phyloP scores from a whole-genome alignment of 1,140 invertebrate genomes.

The Achroia grisella region DNA sequence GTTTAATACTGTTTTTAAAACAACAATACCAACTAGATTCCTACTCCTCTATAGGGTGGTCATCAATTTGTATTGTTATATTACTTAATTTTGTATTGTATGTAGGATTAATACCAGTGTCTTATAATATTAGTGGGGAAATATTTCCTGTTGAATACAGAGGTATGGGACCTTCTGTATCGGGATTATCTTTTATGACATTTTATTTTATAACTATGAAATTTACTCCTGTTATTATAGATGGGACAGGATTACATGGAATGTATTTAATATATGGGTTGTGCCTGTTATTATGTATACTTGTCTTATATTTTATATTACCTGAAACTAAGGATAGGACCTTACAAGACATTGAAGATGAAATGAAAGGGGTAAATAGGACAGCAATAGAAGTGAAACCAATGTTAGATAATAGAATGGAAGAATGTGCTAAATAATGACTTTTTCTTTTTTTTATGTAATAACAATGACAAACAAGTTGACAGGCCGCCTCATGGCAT shows the following conservation, averaged over 20 bases:
- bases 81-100: slow-evolving; percentile 25
- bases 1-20: slow-evolving; percentile 20
- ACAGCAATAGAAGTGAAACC: neutral
- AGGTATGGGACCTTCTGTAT: slow-evolving; percentile 20
- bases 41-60: slow-evolving; percentile 14
- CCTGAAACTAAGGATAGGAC: slow-evolving; percentile 43
- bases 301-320: slow-evolving; percentile 25
- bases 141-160: slow-evolving; percentile 36
- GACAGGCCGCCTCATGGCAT: too few relatives aligned
- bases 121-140: slow-evolving; percentile 31
- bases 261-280: slow-evolving; percentile 24
- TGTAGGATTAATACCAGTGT: slow-evolving; percentile 28
- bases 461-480: too few relatives aligned
- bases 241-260: slow-evolving; percentile 16
- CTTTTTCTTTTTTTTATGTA: too few relatives aligned
- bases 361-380: slow-evolving; percentile 25
- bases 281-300: slow-evolving; percentile 16
- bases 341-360: slow-evolving; percentile 40
- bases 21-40: neutral
- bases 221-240: slow-evolving; percentile 28
- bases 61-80: slow-evolving; percentile 22
- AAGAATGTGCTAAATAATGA: too few relatives aligned
- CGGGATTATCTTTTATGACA: slow-evolving; percentile 26
- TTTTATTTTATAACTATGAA: slow-evolving; percentile 25
- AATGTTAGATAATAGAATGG: neutral